Percentiles rank a stretch among this genome's conserved stretches.
Evolutionary conservation across 2,888 invertebrate species (phyloP).

Genomic region (Anorthoa munda): DNA sequence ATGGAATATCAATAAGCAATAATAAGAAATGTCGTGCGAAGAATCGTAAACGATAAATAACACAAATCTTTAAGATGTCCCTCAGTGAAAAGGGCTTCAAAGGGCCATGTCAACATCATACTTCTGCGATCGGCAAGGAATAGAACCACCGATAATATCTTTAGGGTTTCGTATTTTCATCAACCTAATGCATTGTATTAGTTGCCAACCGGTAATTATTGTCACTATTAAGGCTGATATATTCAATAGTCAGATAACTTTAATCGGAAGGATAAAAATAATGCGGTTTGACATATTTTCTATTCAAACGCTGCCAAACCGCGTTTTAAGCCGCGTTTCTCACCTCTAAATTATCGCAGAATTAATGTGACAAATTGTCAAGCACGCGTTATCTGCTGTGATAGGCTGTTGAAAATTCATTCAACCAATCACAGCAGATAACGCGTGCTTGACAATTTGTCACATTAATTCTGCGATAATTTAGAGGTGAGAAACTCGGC

Average conservation of each 20-base stretch:
- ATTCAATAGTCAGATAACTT: neutral
- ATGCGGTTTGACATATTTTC: neutral
- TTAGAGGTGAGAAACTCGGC: no score
- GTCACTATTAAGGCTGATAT: neutral
- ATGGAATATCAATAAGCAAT: constrained; percentile 14
- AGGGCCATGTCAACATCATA: neutral
- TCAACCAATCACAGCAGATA: no score
- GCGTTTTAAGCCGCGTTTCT: no score
- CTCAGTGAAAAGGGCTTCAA: neutral
- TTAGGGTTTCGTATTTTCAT: neutral
- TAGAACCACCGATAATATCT: neutral
- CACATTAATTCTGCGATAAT: no score
- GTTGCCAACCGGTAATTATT: neutral
- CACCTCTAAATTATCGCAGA: no score
- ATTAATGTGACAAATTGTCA: no score
- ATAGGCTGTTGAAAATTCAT: no score
- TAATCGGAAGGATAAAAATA: neutral
- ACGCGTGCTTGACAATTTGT: no score
- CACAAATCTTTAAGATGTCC: neutral
- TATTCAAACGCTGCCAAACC: neutral
- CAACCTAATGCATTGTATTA: constrained; percentile 5
- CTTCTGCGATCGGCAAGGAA: neutral
- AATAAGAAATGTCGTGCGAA: neutral
- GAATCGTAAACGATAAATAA: neutral
- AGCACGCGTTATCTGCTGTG: no score